A percentile compares a stretch with the other conserved stretches of the same genome.
Conservation (phyloP, 2,797 vertebrate species). For the Pantherophis vulpinus region DNA sequence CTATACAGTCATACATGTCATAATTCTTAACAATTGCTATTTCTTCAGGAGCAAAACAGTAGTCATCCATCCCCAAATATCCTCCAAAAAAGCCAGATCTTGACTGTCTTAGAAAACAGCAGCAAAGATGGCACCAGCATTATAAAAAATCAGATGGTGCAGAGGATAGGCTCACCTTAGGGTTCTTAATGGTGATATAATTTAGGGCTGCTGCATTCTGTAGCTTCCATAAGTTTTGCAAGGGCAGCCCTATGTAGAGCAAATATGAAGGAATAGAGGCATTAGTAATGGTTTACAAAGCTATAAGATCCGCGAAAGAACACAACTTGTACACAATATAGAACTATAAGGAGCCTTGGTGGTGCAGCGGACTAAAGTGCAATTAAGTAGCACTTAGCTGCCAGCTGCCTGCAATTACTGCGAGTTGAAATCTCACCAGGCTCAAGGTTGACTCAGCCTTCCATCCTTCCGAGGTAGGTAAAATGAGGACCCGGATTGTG, state of each 20-base stretch:
- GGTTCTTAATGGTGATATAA: not conserved
- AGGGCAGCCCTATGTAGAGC: not conserved
- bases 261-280: not conserved
- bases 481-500: too few species aligned
- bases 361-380: too few species aligned
- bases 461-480: too few species aligned
- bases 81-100: not conserved
- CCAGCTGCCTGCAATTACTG: too few species aligned
- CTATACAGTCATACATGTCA: not conserved
- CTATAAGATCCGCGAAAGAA: not conserved
- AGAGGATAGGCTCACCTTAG: not conserved
- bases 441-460: too few species aligned
- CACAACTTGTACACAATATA: not conserved
- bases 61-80: not conserved
- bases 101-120: not conserved
- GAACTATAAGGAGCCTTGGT: not conserved
- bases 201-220: not conserved
- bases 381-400: too few species aligned
- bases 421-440: too few species aligned
- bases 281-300: not conserved
- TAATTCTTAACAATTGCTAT: not conserved
- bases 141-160: not conserved
- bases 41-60: not conserved
- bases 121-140: not conserved
- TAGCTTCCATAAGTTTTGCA: not conserved